Percentiles rank a stretch among this genome's conserved stretches.
phyloP scores from a whole-genome alignment of 2,797 vertebrate species.

The Falco naumanni region DNA sequence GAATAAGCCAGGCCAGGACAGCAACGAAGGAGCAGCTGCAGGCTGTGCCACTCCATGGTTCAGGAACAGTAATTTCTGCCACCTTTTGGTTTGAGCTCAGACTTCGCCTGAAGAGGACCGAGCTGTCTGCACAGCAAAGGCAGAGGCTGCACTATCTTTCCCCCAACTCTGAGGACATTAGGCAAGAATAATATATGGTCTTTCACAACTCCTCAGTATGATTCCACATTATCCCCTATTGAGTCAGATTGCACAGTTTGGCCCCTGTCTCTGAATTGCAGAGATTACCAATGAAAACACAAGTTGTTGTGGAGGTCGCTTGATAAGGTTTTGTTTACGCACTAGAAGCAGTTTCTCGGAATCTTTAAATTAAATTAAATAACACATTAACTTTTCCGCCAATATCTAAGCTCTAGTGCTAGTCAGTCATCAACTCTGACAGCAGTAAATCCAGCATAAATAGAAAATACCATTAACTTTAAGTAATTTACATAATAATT shows the following conservation, averaged over 20 bases:
- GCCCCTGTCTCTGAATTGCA: background rate
- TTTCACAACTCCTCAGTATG: background rate
- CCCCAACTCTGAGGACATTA: background rate
- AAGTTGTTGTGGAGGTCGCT: background rate
- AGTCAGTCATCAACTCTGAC: constrained; percentile 29
- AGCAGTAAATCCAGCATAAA: constrained; percentile 46
- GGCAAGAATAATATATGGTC: background rate
- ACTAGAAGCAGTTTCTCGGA: constrained; percentile 7
- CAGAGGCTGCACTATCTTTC: background rate
- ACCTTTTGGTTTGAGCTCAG: background rate
- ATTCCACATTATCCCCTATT: background rate
- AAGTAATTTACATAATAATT: constrained; percentile 63
- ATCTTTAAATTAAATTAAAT: constrained; percentile 41
- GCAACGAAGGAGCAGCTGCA: background rate
- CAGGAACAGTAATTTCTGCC: background rate
- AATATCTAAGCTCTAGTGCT: constrained; percentile 8
- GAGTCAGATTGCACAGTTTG: background rate
- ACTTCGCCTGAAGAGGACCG: background rate
- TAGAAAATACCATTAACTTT: constrained; percentile 42
- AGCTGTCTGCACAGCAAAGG: background rate
- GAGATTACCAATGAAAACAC: constrained; percentile 13
- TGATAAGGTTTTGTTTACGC: constrained; percentile 43
- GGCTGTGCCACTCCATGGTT: background rate
- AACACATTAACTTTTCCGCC: background rate
- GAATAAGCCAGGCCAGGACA: background rate